Percentiles rank a stretch among this genome's conserved stretches.
These are phyloP conservation scores for Bibio marci DNA, from an alignment of 2,888 invertebrate species.

Conservation along the genomic window DNA sequence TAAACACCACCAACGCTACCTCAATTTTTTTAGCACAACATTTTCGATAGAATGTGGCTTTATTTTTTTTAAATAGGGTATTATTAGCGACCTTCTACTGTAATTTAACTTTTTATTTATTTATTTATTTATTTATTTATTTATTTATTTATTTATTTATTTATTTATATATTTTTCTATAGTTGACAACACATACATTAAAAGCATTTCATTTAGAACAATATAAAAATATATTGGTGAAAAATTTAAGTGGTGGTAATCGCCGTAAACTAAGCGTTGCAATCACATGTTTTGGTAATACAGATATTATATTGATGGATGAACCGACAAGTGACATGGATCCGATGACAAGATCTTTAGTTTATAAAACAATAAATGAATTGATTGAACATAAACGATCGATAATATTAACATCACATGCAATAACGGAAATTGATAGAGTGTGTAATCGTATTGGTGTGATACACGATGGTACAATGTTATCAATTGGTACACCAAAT, in stretches of 20 bases:
- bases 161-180: not conserved
- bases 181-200: constrained; percentile 20
- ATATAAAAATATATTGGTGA: constrained; percentile 25
- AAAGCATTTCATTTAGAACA: constrained; percentile 23
- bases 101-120: no score
- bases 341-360: constrained; percentile 32
- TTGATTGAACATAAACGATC: constrained; percentile 21
- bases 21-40: no score
- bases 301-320: constrained; percentile 52
- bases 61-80: no score
- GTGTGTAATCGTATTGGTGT: constrained; percentile 27
- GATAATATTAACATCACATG: constrained; percentile 28
- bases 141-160: no score
- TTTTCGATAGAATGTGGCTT: no score
- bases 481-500: constrained; percentile 23
- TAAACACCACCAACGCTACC: no score
- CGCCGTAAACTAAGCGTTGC: constrained; percentile 63
- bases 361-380: constrained; percentile 25
- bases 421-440: constrained; percentile 28
- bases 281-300: constrained; percentile 54
- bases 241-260: constrained; percentile 42
- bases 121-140: no score
- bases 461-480: constrained; percentile 24
- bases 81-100: no score
- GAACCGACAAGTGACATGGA: constrained; percentile 61